Evolutionary conservation across 2,797 vertebrate genomes (phyloP).

Genomic region (Cryptoblepharus egeriae): DNA sequence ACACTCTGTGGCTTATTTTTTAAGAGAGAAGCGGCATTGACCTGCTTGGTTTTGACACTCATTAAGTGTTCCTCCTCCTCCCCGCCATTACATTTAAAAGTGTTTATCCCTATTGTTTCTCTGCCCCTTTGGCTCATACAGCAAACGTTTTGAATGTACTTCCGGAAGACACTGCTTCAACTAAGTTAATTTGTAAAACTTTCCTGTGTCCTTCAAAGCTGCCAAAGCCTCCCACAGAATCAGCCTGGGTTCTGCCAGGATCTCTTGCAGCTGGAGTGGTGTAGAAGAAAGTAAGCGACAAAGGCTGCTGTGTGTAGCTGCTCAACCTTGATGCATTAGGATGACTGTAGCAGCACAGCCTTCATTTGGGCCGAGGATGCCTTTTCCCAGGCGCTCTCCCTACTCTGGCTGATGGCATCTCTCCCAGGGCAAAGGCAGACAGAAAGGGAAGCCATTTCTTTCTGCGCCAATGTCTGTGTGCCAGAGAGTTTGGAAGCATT

Average conservation of each 20-base stretch:
- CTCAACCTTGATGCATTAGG: slow-evolving; percentile 41
- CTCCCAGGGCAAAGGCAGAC: slow-evolving; percentile 42
- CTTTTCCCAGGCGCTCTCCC: slow-evolving; percentile 32
- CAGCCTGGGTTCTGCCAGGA: slow-evolving; percentile 45
- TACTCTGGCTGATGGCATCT: slow-evolving; percentile 22
- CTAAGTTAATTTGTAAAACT: slow-evolving; percentile 37
- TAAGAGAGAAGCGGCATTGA: slow-evolving; percentile 7
- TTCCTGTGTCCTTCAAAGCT: slow-evolving; percentile 15
- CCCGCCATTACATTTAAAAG: not conserved
- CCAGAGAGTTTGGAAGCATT: slow-evolving; percentile 49
- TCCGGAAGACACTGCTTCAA: slow-evolving; percentile 59
- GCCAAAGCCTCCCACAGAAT: slow-evolving; percentile 53
- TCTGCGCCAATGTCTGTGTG: slow-evolving; percentile 3
- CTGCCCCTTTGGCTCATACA: not conserved
- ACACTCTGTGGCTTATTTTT: not conserved
- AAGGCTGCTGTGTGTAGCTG: slow-evolving; percentile 55
- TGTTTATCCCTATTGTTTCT: not conserved
- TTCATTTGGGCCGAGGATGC: slow-evolving; percentile 5
- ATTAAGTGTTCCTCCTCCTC: slow-evolving; percentile 1
- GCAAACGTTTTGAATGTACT: not conserved
- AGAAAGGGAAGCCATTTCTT: slow-evolving; percentile 30
- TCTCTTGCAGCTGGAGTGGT: slow-evolving; percentile 41
- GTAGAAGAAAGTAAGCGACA: slow-evolving; percentile 36
- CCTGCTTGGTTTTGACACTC: slow-evolving; percentile 7
- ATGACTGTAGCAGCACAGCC: slow-evolving; percentile 43